Percentiles rank a stretch among this genome's conserved stretches.
These are phyloP conservation scores for Gyrodactylus salaris DNA, from an alignment of 1,140 invertebrate genomes.

Conservation along the genomic window DNA sequence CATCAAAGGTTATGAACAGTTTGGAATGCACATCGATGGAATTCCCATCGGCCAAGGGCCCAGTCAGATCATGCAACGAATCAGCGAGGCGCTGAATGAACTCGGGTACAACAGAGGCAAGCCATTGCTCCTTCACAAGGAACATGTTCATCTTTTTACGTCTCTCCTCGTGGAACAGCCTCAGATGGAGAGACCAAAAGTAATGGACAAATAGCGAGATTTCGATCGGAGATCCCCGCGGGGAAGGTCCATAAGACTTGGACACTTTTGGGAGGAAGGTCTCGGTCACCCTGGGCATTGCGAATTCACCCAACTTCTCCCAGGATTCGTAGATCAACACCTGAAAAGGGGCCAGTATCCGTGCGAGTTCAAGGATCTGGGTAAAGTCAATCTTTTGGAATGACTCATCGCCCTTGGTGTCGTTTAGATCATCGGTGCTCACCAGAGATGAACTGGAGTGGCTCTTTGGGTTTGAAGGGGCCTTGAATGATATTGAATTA, in stretches of 20 bases:
- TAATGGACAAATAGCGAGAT: not conserved
- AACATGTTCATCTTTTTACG: not conserved
- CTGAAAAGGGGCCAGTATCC: not conserved
- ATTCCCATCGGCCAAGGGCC: too few relatives aligned
- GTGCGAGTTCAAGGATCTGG: not conserved
- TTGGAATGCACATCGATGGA: too few relatives aligned
- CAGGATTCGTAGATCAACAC: not conserved
- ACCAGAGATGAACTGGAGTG: too few relatives aligned
- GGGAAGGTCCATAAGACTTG: not conserved
- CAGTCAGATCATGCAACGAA: not conserved
- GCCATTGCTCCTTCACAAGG: not conserved
- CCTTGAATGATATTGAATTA: too few relatives aligned
- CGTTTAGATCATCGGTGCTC: too few relatives aligned
- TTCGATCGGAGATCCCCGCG: not conserved
- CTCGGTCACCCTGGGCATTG: not conserved
- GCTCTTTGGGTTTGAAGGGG: too few relatives aligned
- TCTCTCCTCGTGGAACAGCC: not conserved
- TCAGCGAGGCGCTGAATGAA: not conserved
- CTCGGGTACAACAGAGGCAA: not conserved
- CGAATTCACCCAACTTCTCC: not conserved
- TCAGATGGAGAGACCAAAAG: not conserved
- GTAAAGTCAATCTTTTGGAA: too few relatives aligned
- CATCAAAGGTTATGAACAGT: too few relatives aligned
- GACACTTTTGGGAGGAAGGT: not conserved
- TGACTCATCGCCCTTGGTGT: too few relatives aligned